Evolutionary conservation across 2,888 invertebrate genomes (phyloP), one percentile per base, ranked within the genome.

Genomic region (Neoascia interrupta): DNA sequence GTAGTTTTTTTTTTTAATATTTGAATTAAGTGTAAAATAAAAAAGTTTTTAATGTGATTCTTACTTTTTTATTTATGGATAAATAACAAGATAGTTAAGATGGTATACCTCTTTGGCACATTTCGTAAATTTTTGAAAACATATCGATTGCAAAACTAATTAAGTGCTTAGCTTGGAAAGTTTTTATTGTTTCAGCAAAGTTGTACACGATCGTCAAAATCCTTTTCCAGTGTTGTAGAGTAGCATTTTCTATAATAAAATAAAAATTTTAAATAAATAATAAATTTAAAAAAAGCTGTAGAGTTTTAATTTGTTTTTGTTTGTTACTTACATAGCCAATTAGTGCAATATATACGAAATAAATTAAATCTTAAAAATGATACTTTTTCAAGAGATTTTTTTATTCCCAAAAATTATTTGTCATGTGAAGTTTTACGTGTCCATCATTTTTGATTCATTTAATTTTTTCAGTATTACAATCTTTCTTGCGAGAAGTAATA

Each of bases 1-100:
- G 60, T 76, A 64, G 63, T 56, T 73, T 54, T 74, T 80, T 72
- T 64, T 75, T 79, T 81, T 56, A 64, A 60, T 79, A 68, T 69
- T 75, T 82, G 86, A 82, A 18, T 85, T 85, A n/a, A 13, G 28
- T 64, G 16, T 54, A n/a, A n/a, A n/a, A 66, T 60, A 28, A 58
- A 36, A 45, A 70, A 36, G 45, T 28, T n/a, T n/a, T 31, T n/a
- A 31, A 51, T 37, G 19, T 49, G 2, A 23, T 19, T 49, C 58
- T 36, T 39, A 31, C 47, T 23, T 15, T 26, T 36, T 73, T 56
- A 10, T 53, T 54, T 39, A 23, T 5, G 11, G 85, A 83, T 26
- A 4, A 6, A 31, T 5, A 21, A 86, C 84, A 18, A 18, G 19
- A 68, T 53, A 41, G 58, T 73, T 79, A 49, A 51, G 72, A 79